A percentile compares a stretch with the other conserved stretches of the same genome.
phyloP scores from a whole-genome alignment of 2,888 invertebrate genomes.

The Macrosiphum euphorbiae region DNA sequence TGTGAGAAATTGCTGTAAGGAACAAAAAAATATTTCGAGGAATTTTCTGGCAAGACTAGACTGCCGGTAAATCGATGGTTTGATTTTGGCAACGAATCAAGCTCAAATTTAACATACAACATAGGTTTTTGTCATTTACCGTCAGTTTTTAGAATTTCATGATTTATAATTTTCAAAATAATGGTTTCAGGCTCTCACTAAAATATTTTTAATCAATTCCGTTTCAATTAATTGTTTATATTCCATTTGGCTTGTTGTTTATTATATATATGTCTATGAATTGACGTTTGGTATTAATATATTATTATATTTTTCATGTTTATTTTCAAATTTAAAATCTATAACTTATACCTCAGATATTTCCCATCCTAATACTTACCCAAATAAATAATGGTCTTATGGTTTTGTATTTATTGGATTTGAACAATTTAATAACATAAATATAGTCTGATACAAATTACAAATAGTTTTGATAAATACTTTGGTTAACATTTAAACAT shows the following conservation, averaged over 20 bases:
- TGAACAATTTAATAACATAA: background rate
- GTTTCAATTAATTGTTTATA: background rate
- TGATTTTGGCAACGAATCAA: slow-evolving; percentile 55
- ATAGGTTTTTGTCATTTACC: background rate
- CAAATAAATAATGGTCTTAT: background rate
- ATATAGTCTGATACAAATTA: background rate
- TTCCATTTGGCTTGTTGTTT: background rate
- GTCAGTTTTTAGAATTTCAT: background rate
- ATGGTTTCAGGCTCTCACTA: background rate
- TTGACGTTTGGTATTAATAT: background rate
- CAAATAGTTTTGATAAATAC: background rate
- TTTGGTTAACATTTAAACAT: background rate
- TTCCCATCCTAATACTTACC: background rate
- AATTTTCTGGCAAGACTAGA: slow-evolving; percentile 39
- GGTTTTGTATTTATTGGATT: background rate
- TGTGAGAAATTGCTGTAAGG: slow-evolving; percentile 18
- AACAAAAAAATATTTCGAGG: slow-evolving; percentile 19
- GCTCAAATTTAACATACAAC: background rate
- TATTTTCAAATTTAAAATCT: background rate
- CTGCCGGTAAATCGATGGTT: slow-evolving; percentile 40
- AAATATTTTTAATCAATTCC: background rate
- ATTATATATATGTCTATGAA: background rate
- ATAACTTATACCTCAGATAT: background rate
- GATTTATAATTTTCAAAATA: background rate
- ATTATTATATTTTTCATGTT: background rate